phyloP scores from a whole-genome alignment of 1,140 invertebrate genomes.

The Pseudobourletiella spinata region DNA sequence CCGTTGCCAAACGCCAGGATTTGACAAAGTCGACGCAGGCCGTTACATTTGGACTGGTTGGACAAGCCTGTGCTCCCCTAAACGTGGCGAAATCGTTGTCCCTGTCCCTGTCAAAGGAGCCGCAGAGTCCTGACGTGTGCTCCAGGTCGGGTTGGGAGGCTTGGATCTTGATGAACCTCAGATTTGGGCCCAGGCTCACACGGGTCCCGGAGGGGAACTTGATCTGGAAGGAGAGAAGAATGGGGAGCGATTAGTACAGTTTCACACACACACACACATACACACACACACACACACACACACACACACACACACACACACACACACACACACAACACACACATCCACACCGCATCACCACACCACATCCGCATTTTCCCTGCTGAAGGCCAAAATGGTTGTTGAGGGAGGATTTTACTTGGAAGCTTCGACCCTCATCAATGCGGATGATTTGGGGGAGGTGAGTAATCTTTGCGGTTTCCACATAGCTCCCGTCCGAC shows the following conservation, averaged over 20 bases:
- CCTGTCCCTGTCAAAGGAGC: slow-evolving; percentile 29
- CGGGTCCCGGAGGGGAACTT: slow-evolving; percentile 35
- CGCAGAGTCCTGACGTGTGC: slow-evolving; percentile 31
- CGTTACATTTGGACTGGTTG: slow-evolving; percentile 12
- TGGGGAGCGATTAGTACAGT: no score
- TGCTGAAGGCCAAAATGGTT: no score
- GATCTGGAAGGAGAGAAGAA: slow-evolving; percentile 15
- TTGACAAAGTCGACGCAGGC: slow-evolving; percentile 31
- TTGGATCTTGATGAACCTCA: slow-evolving; percentile 32
- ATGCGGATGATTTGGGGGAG: slow-evolving; percentile 35
- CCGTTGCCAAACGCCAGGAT: slow-evolving; percentile 28
- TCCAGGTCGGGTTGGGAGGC: slow-evolving; percentile 33
- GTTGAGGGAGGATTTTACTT: no score
- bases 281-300: neutral
- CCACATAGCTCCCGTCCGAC: slow-evolving; percentile 24
- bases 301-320: neutral
- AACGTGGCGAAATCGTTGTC: slow-evolving; percentile 31
- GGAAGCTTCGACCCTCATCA: slow-evolving; percentile 36
- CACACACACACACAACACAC: neutral
- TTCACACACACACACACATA: neutral
- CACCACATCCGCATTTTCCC: no score
- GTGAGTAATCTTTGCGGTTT: slow-evolving; percentile 26
- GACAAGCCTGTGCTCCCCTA: slow-evolving; percentile 23
- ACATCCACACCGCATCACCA: no score
- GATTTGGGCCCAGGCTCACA: slow-evolving; percentile 33